Evolutionary conservation across 2,797 vertebrate genomes (phyloP), one percentile per base, ranked within the genome.

Genomic region (Squalus acanthias): DNA sequence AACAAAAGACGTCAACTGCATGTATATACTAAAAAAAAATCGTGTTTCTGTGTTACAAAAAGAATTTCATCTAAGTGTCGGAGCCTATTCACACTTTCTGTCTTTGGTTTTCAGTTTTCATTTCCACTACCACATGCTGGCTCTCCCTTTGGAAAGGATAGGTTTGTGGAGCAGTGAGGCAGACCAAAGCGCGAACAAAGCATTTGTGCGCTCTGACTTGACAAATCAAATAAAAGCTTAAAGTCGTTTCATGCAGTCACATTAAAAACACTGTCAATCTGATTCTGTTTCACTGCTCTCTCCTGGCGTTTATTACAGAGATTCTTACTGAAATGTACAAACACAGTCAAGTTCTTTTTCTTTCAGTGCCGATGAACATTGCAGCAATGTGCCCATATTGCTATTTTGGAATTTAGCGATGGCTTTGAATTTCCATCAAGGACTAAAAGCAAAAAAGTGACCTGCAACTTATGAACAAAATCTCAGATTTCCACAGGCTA

Each of bases 211-310:
- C 63, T 94, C 39, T 22, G 92, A 94, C 20, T 29, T 67, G n/a
- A 69, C 92, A 69, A 69, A 93, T 57, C 53, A 89, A 93, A 65
- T 92, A 29, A 94, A 94, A 94, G 6, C 91, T 92, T 63, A 92
- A n/a, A 60, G 13, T 46, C 13, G 5, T 70, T 94, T 46, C n/a
- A 46, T 26, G 26, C 53, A 26, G 24, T 70, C 60, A 94, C 9
- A 12, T 69, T 50, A 94, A 94, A 89, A 94, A 24, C 65, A 93
- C 9, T 33, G 89, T 65, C 57, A 67, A 65, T 70, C 65, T 69
- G 63, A 94, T 69, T 70, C 39, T 39, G 65, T 69, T 69, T 94
- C 65, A 94, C n/a, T 22, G 65, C 20, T 46, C 63, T 22, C 92
- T n/a, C 67, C 65, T 24, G n/a, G 69, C 65, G 29, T 67, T 70